phyloP scores from a whole-genome alignment of 1,140 invertebrate species.

The Spodoptera litura region DNA sequence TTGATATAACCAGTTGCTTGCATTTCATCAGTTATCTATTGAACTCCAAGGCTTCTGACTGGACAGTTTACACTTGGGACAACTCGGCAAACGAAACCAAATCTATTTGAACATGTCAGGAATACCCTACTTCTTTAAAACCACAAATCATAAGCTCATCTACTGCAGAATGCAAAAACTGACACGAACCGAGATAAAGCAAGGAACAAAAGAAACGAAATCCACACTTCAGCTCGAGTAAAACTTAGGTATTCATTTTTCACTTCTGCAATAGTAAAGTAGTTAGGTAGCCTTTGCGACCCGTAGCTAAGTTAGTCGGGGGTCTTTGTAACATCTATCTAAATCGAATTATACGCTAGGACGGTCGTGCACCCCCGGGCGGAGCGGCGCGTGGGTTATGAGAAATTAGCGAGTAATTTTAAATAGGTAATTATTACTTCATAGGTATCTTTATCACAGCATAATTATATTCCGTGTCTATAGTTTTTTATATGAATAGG shows the following conservation, averaged over 20 bases:
- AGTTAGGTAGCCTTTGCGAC: constrained; percentile 65
- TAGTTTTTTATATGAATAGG: too few relatives aligned
- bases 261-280: constrained; percentile 67
- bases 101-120: too few relatives aligned
- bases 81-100: too few relatives aligned
- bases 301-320: constrained; percentile 56
- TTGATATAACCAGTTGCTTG: too few relatives aligned
- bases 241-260: constrained; percentile 65
- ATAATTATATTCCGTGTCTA: too few relatives aligned
- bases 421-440: neutral
- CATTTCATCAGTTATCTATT: too few relatives aligned
- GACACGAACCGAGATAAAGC: neutral
- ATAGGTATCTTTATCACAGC: neutral
- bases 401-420: neutral
- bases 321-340: constrained; percentile 73
- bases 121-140: neutral
- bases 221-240: constrained; percentile 44
- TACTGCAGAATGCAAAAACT: neutral
- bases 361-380: constrained; percentile 53
- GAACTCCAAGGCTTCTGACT: too few relatives aligned
- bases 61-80: too few relatives aligned
- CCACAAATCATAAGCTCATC: constrained; percentile 1
- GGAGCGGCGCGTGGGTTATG: constrained; percentile 4
- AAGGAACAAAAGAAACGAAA: constrained; percentile 36
- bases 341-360: constrained; percentile 68